phyloP scores from a whole-genome alignment of 2,113 vertebrate species.

The Polypterus senegalus region DNA sequence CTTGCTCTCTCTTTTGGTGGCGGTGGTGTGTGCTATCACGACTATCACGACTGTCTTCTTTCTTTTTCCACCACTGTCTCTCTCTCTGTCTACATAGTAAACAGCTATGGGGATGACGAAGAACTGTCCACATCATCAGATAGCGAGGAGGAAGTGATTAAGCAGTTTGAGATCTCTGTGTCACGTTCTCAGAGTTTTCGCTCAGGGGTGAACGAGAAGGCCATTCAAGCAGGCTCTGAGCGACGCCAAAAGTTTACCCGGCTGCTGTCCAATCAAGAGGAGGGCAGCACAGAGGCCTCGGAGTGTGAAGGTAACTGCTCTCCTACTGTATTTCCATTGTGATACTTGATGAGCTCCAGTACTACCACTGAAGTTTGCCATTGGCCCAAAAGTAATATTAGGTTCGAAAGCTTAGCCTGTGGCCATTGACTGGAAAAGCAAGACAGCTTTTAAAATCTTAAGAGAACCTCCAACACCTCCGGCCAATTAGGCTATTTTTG shows the following conservation, averaged over 20 bases:
- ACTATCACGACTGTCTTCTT: constrained; percentile 16
- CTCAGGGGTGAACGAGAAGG: constrained; percentile 24
- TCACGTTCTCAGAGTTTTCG: constrained; percentile 58
- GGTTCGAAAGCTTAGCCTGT: no score
- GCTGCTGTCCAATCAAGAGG: constrained; percentile 42
- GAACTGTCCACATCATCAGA: constrained; percentile 54
- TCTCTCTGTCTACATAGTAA: constrained; percentile 40
- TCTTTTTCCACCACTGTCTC: constrained; percentile 23
- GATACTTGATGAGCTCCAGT: no score
- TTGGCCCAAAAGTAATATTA: no score
- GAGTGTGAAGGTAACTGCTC: constrained; percentile 50
- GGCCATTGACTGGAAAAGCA: no score
- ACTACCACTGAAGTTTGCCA: no score
- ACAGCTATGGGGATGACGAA: constrained; percentile 49
- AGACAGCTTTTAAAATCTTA: no score
- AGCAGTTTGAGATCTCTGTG: constrained; percentile 68
- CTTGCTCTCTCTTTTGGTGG: not conserved
- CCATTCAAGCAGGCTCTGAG: constrained; percentile 24
- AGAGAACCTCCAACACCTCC: no score
- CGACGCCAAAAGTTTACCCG: constrained; percentile 39
- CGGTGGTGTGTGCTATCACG: no score
- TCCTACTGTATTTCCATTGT: not conserved
- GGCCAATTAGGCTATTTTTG: no score
- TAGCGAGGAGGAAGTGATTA: constrained; percentile 57
- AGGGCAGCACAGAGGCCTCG: constrained; percentile 48